These are phyloP conservation scores for Neotoxoptera formosana DNA, from an alignment of 1,140 invertebrate genomes.

Conservation along the genomic window DNA sequence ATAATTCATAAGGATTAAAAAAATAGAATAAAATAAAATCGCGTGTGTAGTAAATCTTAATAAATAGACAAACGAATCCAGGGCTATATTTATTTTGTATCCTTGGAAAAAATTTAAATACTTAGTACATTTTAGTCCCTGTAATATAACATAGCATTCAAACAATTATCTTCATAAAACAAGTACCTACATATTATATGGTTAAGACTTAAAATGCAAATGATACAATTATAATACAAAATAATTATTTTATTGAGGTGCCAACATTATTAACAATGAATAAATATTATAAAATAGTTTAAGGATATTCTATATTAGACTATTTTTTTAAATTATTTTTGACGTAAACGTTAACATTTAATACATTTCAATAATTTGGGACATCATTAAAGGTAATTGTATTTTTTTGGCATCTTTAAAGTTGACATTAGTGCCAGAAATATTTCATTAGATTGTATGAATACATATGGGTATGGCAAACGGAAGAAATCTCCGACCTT, in stretches of 20 bases:
- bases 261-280: background rate
- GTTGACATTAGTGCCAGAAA: slow-evolving; percentile 53
- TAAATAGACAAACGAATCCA: slow-evolving; percentile 9
- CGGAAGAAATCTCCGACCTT: slow-evolving; percentile 54
- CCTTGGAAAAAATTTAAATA: background rate
- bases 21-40: background rate
- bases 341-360: slow-evolving; percentile 1
- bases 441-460: slow-evolving; percentile 29
- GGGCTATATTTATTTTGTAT: slow-evolving; percentile 24
- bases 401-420: slow-evolving; percentile 36
- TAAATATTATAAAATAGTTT: background rate
- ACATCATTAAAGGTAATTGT: slow-evolving; percentile 35
- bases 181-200: background rate
- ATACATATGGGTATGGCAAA: slow-evolving; percentile 19
- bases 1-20: slow-evolving; percentile 26
- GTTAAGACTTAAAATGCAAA: background rate
- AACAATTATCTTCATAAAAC: background rate
- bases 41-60: background rate
- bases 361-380: slow-evolving; percentile 23
- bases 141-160: background rate
- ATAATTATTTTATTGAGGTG: background rate
- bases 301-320: background rate
- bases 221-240: background rate
- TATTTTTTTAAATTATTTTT: background rate
- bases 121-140: background rate